Evolutionary conservation across 2,113 vertebrate genomes (phyloP), one percentile per base, ranked within the genome.

Genomic region (Calyptommatus sinebrachiatus): DNA sequence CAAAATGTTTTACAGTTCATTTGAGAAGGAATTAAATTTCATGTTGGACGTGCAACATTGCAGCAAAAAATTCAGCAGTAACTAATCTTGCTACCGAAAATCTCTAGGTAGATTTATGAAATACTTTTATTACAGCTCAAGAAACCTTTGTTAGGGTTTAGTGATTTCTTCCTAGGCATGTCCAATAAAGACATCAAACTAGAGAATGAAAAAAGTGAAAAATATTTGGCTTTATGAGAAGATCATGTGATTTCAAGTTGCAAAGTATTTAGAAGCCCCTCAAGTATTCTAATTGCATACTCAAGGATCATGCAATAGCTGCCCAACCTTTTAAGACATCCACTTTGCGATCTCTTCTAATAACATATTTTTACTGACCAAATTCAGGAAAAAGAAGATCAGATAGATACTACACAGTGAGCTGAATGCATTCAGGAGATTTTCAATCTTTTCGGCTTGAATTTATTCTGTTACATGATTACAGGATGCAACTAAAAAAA

Each of bases 191-290:
- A 18, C 62, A 79, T 81, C 86, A 87, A 93, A 82, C 26, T 71
- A 65, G 31, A 1, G 2, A 87, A 81, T 80, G 84, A 87, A 83
- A 89, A 91, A 88, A 89, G 71, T 82, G 81, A 62, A 79, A 85
- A 90, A 79, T 85, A 89, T 91, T 89, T 90, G 85, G 79, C 57
- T 92, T 91, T 85, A 60, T 74, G 78, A 83, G 83, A 83, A 77
- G 83, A 89, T 82, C 78, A 65, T 77, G 31, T 90, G 88, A 85
- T 88, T 79, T 87, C 74, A 84, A 86, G 77, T 48, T 81, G 28
- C 67, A 31, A 86, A 84, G 71, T 85, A 79, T 86, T 90, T 88
- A 77, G 88, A 91, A n/a, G 87, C 84, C 87, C 73, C 86, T 85
- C 83, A 62, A 26, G 89, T 87, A 71, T 81, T 75, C 85, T 83